Evolutionary conservation across 1,140 invertebrate species (phyloP), one percentile per base, ranked within the genome.

Genomic region (Trichonephila inaurata): DNA sequence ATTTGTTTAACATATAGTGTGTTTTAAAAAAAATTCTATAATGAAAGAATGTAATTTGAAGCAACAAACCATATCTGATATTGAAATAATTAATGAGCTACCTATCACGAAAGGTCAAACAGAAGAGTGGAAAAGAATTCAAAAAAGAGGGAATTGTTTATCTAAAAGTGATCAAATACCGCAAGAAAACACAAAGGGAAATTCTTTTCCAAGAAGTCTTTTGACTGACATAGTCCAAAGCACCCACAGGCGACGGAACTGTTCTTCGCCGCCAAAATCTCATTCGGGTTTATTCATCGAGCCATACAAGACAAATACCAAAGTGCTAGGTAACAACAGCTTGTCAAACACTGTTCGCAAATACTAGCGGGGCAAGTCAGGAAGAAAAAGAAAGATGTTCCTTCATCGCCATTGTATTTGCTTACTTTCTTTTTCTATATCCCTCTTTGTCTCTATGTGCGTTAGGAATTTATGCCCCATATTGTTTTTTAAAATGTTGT

Each of bases 321-420:
- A 21, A 58, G 82, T 58, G 82, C 44, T 24, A 85, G 58, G 82
- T 24, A 85, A 85, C 82, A 85, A 85, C 82, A 85, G 82, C 82
- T 85, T 85, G 82, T 85, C 82, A 85, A 85, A 85, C 82, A 85
- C 7, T 85, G 82, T 85, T 85, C 82, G 82, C 82, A 85, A 85
- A 85, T 24, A 85, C 82, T 85, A 24, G 21, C 58, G 44, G 12
- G n/a, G 58, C 12, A n/a, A 60, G 40, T 83, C 81, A 33, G 18
- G 72, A 77, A 77, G 72, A 33, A 77, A 28, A 77, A 77, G 33
- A 28, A 77, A 10, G 24, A 18, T 33, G 12, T 33, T 24, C 3
- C 28, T 6, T 33, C 51, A 16, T 12, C 72, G 16, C 3, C 28
- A 16, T 18, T 33, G 16, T 18, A 33, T 77, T 33, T 16, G 33